These are phyloP conservation scores for Amyelois transitella DNA, from an alignment of 1,140 invertebrate genomes.

Conservation along the genomic window DNA sequence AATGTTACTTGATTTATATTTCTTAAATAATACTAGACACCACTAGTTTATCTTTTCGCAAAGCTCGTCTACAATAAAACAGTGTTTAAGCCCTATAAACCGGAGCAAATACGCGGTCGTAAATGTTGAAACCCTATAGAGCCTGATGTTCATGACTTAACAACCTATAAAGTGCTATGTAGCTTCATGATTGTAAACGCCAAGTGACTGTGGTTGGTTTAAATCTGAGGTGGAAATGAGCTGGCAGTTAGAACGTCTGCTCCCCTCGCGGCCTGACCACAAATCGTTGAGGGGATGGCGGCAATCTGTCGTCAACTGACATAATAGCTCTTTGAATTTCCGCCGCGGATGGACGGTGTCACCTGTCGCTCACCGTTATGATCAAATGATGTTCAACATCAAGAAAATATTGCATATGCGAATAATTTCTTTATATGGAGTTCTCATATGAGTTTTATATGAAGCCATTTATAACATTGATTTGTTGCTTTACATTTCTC, in stretches of 20 bases:
- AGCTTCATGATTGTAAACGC: constrained; percentile 11
- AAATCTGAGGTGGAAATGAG: constrained; percentile 56
- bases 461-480: no score
- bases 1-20: no score
- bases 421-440: no score
- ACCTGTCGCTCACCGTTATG: constrained; percentile 54
- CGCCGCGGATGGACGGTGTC: constrained; percentile 39
- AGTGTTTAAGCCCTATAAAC: constrained; percentile 3
- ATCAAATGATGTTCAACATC: constrained; percentile 10
- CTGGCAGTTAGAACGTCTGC: constrained; percentile 42
- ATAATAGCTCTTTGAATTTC: constrained; percentile 27
- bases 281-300: constrained; percentile 38
- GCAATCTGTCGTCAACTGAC: constrained; percentile 3
- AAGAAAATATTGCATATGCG: constrained; percentile 17
- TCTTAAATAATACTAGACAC: no score
- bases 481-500: no score
- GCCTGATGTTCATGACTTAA: constrained; percentile 25
- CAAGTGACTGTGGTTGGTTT: constrained; percentile 48
- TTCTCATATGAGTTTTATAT: no score
- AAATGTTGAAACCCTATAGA: background rate
- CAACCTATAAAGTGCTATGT: constrained; percentile 23
- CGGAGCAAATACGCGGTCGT: background rate
- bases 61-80: background rate
- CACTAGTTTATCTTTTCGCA: background rate
- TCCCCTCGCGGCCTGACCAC: constrained; percentile 39